A percentile compares a stretch with the other conserved stretches of the same genome.
These are phyloP conservation scores for Calidris pygmaea DNA, from an alignment of 2,113 vertebrate species.

Conservation along the genomic window DNA sequence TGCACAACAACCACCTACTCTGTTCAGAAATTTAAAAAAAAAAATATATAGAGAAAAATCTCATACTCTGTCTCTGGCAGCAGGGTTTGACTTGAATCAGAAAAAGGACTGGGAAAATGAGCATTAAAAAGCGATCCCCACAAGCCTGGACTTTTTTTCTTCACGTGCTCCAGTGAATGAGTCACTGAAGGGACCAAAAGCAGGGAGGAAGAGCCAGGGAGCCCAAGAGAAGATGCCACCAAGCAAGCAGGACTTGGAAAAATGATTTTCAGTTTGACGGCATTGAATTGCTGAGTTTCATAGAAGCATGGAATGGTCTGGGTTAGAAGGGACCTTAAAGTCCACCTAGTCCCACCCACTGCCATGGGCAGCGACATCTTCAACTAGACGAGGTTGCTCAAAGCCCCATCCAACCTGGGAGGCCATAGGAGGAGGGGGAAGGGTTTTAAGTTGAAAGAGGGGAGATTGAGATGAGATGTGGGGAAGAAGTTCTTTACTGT, in stretches of 20 bases:
- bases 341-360: background rate
- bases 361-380: background rate
- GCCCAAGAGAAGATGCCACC: background rate
- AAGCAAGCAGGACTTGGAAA: background rate
- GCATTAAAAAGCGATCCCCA: background rate
- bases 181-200: background rate
- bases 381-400: background rate
- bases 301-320: accelerated
- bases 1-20: background rate
- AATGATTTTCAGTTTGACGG: background rate
- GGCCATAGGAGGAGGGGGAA: too few relatives aligned
- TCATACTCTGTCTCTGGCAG: background rate
- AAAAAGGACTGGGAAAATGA: background rate
- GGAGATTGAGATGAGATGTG: too few relatives aligned
- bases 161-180: accelerated
- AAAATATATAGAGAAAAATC: background rate
- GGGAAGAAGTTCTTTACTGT: too few relatives aligned
- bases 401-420: background rate
- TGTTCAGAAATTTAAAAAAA: background rate
- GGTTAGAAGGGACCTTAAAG: background rate
- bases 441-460: too few relatives aligned
- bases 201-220: background rate
- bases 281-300: accelerated
- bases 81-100: background rate
- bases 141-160: background rate